Base-by-base conservation (phyloP, 2,113 vertebrate species). In the Antigone vipio region DNA sequence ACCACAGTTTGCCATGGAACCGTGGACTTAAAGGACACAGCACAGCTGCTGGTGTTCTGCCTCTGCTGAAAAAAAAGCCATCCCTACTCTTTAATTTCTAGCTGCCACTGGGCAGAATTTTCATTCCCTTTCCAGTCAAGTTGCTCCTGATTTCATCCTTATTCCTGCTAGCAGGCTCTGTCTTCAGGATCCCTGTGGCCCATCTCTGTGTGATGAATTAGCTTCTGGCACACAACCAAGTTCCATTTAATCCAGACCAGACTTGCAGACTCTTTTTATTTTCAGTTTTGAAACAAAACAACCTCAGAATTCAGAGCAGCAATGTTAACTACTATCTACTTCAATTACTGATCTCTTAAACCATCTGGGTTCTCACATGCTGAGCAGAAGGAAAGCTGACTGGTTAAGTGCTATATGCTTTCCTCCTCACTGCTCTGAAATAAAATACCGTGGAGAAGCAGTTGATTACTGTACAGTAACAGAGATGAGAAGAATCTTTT, bases 231-330 rank as follows among this genome's bases (percentile, higher is more conserved):
- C 35, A 49, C 30, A 86, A 50, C 38, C 85, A 74, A 81, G 47
- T 91, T 89, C 55, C 42, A 38, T 89, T 86, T 94, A 92, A 91
- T 91, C 68, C 87, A 89, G 32, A 38, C 75, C 59, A 62, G 87
- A 53, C 59, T 76, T 73, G 29, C 83, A 83, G 49, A 5, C 35
- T 88, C 64, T 45, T 29, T 63, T 82, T 68, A 69, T 74, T 81
- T 94, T 91, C 59, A 66, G 42, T 71, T 85, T 74, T 77, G 77
- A 91, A 84, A 84, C 66, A 62, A 88, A 93, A 71, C 18, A 20
- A 64, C 32, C 29, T 64, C 76, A 76, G 75, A 85, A 92, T 91
- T 94, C 83, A 82, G 56, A 87, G 58, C 60, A 78, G 42, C 52
- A 64, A 3, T 52, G 44, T 85, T 92, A 91, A 49, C 49, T 83